phyloP scores from a whole-genome alignment of 2,888 invertebrate species.

The Andrena trimmerana region DNA sequence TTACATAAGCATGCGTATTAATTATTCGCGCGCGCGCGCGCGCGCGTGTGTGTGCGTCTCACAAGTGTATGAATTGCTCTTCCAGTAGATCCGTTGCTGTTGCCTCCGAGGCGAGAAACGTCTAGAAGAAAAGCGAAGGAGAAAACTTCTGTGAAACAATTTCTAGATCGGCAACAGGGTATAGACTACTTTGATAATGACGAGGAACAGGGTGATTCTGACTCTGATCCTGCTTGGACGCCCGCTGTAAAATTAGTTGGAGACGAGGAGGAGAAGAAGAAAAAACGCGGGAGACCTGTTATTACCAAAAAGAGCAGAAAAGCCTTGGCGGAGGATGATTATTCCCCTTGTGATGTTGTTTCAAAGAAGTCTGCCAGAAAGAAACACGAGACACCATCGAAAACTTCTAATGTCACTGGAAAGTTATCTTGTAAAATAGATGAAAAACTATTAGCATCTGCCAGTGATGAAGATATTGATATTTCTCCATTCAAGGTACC shows the following conservation, averaged over 20 bases:
- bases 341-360: constrained; percentile 85
- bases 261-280: constrained; percentile 83
- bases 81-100: constrained; percentile 68
- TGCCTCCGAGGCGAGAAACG: constrained; percentile 87
- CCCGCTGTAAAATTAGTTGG: constrained; percentile 87
- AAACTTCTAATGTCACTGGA: constrained; percentile 66
- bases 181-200: constrained; percentile 84
- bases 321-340: constrained; percentile 87
- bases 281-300: constrained; percentile 82
- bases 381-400: constrained; percentile 76
- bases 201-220: constrained; percentile 89
- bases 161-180: constrained; percentile 84
- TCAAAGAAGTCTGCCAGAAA: constrained; percentile 84
- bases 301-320: constrained; percentile 78
- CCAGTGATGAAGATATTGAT: constrained; percentile 82
- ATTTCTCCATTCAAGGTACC: constrained; percentile 83
- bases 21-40: background rate
- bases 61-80: constrained; percentile 6
- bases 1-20: background rate
- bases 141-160: constrained; percentile 87
- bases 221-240: constrained; percentile 92
- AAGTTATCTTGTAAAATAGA: constrained; percentile 81
- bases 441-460: constrained; percentile 80
- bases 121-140: constrained; percentile 90
- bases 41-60: background rate